phyloP scores from a whole-genome alignment of 2,888 invertebrate genomes.

The Sesia apiformis region DNA sequence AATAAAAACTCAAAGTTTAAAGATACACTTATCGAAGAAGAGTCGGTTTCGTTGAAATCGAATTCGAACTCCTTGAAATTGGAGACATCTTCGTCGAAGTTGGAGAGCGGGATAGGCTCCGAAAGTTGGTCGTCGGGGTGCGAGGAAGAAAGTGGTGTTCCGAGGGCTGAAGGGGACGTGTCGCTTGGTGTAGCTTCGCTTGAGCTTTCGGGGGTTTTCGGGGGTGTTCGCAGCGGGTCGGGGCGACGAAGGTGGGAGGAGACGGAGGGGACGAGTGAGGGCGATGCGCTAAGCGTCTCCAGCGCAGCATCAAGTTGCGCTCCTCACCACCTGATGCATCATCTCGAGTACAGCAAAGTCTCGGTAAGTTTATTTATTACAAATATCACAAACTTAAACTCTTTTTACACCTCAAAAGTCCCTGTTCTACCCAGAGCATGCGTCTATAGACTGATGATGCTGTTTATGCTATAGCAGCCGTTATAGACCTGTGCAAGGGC shows the following conservation, averaged over 20 bases:
- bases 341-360: slow-evolving; percentile 63
- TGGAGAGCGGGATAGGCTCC: slow-evolving; percentile 57
- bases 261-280: slow-evolving; percentile 57
- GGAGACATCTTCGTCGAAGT: slow-evolving; percentile 42
- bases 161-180: slow-evolving; percentile 44
- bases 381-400: background rate
- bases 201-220: slow-evolving; percentile 59
- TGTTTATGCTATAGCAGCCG: background rate
- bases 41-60: slow-evolving; percentile 25
- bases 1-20: slow-evolving; percentile 31
- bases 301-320: slow-evolving; percentile 67
- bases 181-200: slow-evolving; percentile 66
- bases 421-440: too few species aligned
- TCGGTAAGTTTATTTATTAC: slow-evolving; percentile 43
- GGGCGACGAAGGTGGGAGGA: slow-evolving; percentile 67
- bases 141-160: slow-evolving; percentile 57
- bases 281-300: slow-evolving; percentile 63
- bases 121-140: slow-evolving; percentile 53
- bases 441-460: too few species aligned
- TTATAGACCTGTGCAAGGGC: background rate
- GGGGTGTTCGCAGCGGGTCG: slow-evolving; percentile 71
- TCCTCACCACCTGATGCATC: slow-evolving; percentile 54
- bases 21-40: slow-evolving; percentile 39
- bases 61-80: slow-evolving; percentile 20
- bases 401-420: too few species aligned